A percentile compares a stretch with the other conserved stretches of the same genome.
Conservation (phyloP, 2,797 vertebrate species). For the Poeciliopsis gracilis region DNA sequence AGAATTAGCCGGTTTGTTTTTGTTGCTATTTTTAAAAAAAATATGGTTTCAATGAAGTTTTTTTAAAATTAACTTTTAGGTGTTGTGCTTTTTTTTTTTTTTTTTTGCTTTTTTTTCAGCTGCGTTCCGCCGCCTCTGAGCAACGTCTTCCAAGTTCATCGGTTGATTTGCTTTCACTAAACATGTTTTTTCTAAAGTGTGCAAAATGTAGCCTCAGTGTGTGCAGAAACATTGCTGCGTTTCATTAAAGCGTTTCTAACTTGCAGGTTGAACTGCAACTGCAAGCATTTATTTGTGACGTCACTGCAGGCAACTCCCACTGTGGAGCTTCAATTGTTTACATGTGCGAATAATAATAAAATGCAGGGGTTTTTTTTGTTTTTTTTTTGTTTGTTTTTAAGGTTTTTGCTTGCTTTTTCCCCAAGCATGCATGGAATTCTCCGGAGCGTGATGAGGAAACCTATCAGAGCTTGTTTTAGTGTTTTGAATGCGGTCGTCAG, state of each 20-base stretch:
- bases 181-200: neutral
- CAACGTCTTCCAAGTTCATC: neutral
- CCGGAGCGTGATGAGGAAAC: neutral
- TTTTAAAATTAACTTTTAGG: neutral
- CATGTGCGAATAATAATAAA: neutral
- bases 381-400: neutral
- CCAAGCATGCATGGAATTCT: neutral
- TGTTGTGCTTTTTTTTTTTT: slow-evolving; percentile 1
- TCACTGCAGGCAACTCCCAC: slow-evolving; percentile 22
- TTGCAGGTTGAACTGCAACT: neutral
- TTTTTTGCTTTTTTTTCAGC: neutral
- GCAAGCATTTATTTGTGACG: slow-evolving; percentile 19
- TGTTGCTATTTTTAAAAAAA: neutral
- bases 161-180: no score
- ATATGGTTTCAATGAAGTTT: neutral
- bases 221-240: neutral
- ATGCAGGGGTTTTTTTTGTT: neutral
- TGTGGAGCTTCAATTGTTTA: slow-evolving; percentile 2
- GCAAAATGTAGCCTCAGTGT: neutral
- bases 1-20: slow-evolving; percentile 49
- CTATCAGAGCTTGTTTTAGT: neutral
- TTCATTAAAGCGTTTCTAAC: neutral
- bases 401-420: neutral
- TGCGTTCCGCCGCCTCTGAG: neutral
- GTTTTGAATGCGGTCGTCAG: neutral